phyloP scores from a whole-genome alignment of 2,888 invertebrate genomes.

The Archaeoteleia sp. region DNA sequence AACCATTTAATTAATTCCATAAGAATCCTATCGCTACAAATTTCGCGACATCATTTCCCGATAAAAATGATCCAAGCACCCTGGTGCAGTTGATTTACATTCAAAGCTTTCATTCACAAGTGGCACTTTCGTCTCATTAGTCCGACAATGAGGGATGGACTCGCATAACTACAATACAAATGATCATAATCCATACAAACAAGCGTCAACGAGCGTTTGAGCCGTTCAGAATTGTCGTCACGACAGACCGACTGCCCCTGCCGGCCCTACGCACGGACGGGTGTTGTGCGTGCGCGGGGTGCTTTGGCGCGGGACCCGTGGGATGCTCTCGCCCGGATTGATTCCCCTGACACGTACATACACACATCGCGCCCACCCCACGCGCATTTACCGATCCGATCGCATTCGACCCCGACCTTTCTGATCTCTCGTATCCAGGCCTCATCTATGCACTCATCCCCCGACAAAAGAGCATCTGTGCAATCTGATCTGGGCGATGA shows the following conservation, averaged over 20 bases:
- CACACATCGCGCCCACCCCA: conserved; percentile 38
- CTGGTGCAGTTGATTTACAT: conserved; percentile 1
- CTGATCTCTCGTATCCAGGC: conserved; percentile 53
- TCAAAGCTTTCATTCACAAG: conserved; percentile 21
- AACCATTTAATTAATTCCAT: too few species aligned
- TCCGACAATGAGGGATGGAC: conserved; percentile 41
- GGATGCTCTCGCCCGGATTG: conserved; percentile 61
- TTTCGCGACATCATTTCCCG: too few species aligned
- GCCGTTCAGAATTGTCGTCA: conserved; percentile 69
- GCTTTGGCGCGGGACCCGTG: conserved; percentile 62
- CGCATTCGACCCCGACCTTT: conserved; percentile 39
- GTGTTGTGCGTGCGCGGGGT: conserved; percentile 9
- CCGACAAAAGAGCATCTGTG: conserved; percentile 70
- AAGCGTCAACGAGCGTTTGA: conserved; percentile 73
- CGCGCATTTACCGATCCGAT: conserved; percentile 51
- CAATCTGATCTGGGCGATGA: conserved; percentile 61
- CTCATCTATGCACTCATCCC: conserved; percentile 60
- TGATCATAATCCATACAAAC: conserved; percentile 69
- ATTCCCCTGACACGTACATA: conserved; percentile 57
- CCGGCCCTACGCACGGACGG: conserved; percentile 5
- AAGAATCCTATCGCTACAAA: too few species aligned
- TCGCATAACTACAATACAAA: conserved; percentile 59
- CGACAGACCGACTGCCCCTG: conserved; percentile 14
- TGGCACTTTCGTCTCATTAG: conserved; percentile 59
- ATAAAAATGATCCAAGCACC: too few species aligned